Evolutionary conservation across 1,140 invertebrate genomes (phyloP), one percentile per base, ranked within the genome.

Genomic region (Sogatella furcifera): DNA sequence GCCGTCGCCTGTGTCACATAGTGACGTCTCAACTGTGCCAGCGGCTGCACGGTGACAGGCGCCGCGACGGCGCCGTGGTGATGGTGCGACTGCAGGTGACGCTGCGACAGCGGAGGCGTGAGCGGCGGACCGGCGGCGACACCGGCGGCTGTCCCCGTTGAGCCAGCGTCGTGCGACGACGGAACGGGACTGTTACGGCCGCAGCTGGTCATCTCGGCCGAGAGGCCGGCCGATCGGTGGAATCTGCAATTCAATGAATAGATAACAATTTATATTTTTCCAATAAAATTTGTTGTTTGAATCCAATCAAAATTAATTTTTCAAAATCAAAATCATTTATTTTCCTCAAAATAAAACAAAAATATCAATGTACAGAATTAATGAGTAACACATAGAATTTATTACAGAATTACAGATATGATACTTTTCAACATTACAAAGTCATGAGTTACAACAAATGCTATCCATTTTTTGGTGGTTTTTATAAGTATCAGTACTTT

Each of bases 141-240:
- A 19, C 60, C 57, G 52, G 17, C 21, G 31, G 14, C 44, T 34
- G 21, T 53, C 31, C 31, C n/a, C 14, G 17, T 52, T 31, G 17
- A 43, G 21, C 15, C n/a, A 34, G 17, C n/a, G 17, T 56, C 64
- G 71, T 44, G 77, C 74, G 84, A 79, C 0, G n/a, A n/a, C n/a
- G n/a, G n/a, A n/a, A 87, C 80, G 1, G 92, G 91, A 67, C 89
- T 92, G 68, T 86, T 86, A 10, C 84, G 71, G 0, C 88, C 88
- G 71, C 89, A 78, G 34, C 34, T 10, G 34, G 2, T 38, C 31
- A 62, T 80, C 75, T 11, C 21, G 15, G 55, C 59, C 53, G 83
- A 85, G 41, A 98, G 73, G 9, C 96, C 97, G 55, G 95, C 95
- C 67, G 92, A 97, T 66, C 92, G 83, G 71, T 98, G 94, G 77